Evolutionary conservation across 2,797 vertebrate species (phyloP).

Genomic region (Pogonophryne albipinna): DNA sequence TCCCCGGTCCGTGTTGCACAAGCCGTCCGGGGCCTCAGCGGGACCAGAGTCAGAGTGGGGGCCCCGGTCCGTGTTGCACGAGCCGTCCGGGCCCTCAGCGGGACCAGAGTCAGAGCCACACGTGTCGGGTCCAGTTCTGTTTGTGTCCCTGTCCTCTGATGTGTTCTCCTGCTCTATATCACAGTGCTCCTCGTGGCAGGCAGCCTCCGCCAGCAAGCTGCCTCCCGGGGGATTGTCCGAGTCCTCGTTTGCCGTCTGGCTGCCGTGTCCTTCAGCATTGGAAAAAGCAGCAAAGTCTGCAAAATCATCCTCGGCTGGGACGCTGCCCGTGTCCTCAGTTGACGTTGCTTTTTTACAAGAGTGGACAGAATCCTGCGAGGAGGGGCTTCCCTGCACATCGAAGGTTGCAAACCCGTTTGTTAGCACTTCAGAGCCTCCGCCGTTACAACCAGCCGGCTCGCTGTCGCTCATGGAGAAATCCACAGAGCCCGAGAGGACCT

Average conservation of each 20-base stretch:
- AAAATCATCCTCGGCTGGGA: conserved; percentile 82
- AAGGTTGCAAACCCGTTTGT: conserved; percentile 91
- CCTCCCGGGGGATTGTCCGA: conserved; percentile 27
- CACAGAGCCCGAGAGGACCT: conserved; percentile 55
- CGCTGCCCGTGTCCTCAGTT: conserved; percentile 75
- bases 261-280: conserved; percentile 55
- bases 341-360: conserved; percentile 53
- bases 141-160: conserved; percentile 69
- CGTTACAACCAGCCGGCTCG: conserved; percentile 84
- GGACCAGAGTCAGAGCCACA: conserved; percentile 20
- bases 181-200: conserved; percentile 48
- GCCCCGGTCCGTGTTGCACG: conserved; percentile 71
- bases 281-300: conserved; percentile 93
- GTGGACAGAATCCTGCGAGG: conserved; percentile 66
- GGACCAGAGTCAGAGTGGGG: conserved; percentile 34
- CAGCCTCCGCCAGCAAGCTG: background rate
- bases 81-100: conserved; percentile 31
- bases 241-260: conserved; percentile 63
- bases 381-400: conserved; percentile 83
- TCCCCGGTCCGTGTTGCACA: conserved; percentile 71
- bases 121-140: conserved; percentile 45
- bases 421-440: conserved; percentile 87
- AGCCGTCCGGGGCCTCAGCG: conserved; percentile 32
- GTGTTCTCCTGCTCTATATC: conserved; percentile 57
- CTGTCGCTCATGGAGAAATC: conserved; percentile 46